Base-by-base conservation (phyloP, 2,888 invertebrate genomes). In the Apotomis capreana region DNA sequence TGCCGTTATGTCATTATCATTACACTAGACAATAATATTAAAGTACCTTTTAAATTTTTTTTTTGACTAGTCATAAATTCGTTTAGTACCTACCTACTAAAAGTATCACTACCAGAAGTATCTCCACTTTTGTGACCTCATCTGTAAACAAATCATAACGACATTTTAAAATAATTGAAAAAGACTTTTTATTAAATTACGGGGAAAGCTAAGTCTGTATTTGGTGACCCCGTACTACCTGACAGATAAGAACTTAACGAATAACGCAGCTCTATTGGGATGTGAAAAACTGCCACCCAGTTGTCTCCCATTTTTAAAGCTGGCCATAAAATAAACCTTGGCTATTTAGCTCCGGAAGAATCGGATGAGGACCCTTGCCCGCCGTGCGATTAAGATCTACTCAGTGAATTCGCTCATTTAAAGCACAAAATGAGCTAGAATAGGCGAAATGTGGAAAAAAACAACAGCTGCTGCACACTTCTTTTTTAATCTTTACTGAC, bases 331-430 rank as follows among this genome's bases (percentile, higher is more conserved):
- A 86, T 90, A 88, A 91, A 88, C 85, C 84, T 81, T 83, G 77
- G 83, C 87, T 88, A 85, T 87, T 90, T 90, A 87, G 85, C 84
- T 85, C 81, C 80, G 82, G 83, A 89, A 88, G 87, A 86, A 87
- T 88, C 86, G 83, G 85, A 87, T 84, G 87, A 87, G 83, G 79
- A 83, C 88, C 84, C 86, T 86, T 87, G 86, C 85, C 86, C 86
- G 87, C 83, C 82, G 83, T 78, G 80, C 84, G 91, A 91, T 91
- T 88, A 88, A 82, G 85, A 90, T 90, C 91, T 84, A 81, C 83
- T 81, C 81, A 79, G 78, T 84, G 84, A 86, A 86, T 87, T 83
- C 87, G 86, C 85, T 86, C 87, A 85, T 89, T 90, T 87, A 83
- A 84, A 87, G 83, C 85, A 85, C 84, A 84, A 83, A 89, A 89